phyloP scores from a whole-genome alignment of 2,797 vertebrate species.

The Rhinoraja longicauda region DNA sequence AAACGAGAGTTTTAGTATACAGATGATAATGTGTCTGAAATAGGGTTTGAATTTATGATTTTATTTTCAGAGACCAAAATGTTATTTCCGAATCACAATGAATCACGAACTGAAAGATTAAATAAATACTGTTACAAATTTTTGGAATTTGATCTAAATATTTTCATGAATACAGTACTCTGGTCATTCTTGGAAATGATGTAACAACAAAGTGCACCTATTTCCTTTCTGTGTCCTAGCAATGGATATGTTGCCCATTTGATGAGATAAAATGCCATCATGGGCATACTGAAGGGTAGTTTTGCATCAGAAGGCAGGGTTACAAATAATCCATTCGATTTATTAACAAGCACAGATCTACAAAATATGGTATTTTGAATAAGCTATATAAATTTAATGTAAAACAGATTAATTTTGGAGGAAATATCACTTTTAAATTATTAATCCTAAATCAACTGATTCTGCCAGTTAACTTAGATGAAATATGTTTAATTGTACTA shows the following conservation, averaged over 20 bases:
- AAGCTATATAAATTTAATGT: not conserved
- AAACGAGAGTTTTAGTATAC: too few relatives aligned
- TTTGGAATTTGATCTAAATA: not conserved
- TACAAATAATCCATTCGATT: not conserved
- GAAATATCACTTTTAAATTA: not conserved
- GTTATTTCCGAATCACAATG: not conserved
- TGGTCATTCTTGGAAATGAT: not conserved
- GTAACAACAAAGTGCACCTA: not conserved
- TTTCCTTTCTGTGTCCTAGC: not conserved
- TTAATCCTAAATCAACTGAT: not conserved
- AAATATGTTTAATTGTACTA: not conserved
- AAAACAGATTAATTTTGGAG: not conserved
- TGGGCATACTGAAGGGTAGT: not conserved
- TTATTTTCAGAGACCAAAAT: not conserved
- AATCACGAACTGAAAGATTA: not conserved
- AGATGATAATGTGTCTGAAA: not conserved
- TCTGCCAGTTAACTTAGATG: not conserved
- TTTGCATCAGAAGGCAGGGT: not conserved
- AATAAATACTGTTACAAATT: not conserved
- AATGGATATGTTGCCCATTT: not conserved
- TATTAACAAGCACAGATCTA: not conserved
- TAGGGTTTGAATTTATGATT: not conserved
- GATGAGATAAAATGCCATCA: not conserved
- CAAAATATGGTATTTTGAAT: not conserved
- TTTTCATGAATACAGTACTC: not conserved